Evolutionary conservation across 2,888 invertebrate genomes (phyloP).

Genomic region (Coleophora deauratella): DNA sequence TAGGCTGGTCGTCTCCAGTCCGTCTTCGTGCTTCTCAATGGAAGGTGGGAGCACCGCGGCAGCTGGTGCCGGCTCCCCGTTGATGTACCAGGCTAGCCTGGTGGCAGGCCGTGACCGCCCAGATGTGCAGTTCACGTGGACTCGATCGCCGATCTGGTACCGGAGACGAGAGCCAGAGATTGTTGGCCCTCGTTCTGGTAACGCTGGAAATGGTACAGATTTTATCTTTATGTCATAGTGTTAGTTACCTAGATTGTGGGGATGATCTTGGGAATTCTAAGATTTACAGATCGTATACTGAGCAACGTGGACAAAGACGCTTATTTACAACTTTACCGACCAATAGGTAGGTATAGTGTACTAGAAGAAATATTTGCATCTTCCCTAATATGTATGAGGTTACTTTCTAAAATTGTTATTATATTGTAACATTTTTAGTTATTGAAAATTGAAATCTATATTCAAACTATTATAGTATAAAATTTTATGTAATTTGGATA

Average conservation of each 20-base stretch:
- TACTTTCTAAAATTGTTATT: too few relatives aligned
- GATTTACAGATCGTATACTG: background rate
- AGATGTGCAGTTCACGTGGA: slow-evolving; percentile 84
- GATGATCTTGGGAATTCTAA: background rate
- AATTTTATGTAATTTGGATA: too few relatives aligned
- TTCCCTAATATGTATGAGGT: too few relatives aligned
- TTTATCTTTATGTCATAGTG: too few relatives aligned
- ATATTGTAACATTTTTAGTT: too few relatives aligned
- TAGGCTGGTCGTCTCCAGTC: slow-evolving; percentile 79
- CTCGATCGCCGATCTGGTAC: slow-evolving; percentile 83
- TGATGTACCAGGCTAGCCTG: slow-evolving; percentile 86
- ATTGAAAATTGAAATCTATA: too few relatives aligned
- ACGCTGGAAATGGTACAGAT: slow-evolving; percentile 69
- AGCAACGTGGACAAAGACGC: background rate
- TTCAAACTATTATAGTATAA: too few relatives aligned
- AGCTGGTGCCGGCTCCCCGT: slow-evolving; percentile 78
- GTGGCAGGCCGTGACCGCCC: slow-evolving; percentile 84
- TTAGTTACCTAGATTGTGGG: background rate
- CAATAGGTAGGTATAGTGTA: too few relatives aligned
- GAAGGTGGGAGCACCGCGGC: slow-evolving; percentile 44
- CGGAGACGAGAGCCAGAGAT: slow-evolving; percentile 81
- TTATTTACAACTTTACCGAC: too few relatives aligned
- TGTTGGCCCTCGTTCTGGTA: slow-evolving; percentile 82
- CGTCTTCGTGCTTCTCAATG: slow-evolving; percentile 47
- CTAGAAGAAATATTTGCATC: too few relatives aligned